These are phyloP conservation scores for Rousettus madagascariensis DNA, from an alignment of 2,797 vertebrate genomes.

Conservation along the genomic window DNA sequence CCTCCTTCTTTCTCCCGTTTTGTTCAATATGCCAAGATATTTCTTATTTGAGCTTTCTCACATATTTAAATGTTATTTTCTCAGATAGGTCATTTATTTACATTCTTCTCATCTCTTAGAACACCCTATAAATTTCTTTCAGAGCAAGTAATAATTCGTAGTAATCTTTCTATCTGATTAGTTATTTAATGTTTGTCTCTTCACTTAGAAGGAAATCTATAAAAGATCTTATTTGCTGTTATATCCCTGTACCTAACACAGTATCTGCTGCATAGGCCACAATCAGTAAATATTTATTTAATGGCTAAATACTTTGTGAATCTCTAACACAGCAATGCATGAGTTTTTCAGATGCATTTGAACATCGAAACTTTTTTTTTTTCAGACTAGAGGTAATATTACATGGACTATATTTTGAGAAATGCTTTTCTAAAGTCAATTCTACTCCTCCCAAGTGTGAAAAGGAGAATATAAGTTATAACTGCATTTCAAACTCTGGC, in stretches of 20 bases:
- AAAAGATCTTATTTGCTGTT: neutral
- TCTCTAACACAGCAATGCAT: neutral
- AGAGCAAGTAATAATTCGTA: neutral
- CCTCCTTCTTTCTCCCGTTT: neutral
- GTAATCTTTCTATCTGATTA: neutral
- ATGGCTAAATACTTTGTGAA: neutral
- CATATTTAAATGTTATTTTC: neutral
- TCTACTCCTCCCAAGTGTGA: conserved; percentile 65
- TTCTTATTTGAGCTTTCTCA: neutral
- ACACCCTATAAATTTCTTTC: neutral
- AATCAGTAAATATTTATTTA: conserved; percentile 41
- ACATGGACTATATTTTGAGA: conserved; percentile 46
- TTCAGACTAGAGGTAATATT: conserved; percentile 41
- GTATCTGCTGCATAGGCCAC: neutral
- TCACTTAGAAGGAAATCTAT: neutral
- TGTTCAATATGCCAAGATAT: neutral
- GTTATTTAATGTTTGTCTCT: conserved; percentile 28
- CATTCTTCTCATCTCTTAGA: neutral
- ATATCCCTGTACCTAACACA: neutral
- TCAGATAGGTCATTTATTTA: neutral
- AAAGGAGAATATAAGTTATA: conserved; percentile 62
- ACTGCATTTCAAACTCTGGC: conserved; percentile 66
- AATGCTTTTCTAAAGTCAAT: conserved; percentile 63
- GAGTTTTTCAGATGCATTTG: neutral
- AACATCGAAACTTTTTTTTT: neutral